phyloP scores from a whole-genome alignment of 2,888 invertebrate species.

The Macaria liturata region DNA sequence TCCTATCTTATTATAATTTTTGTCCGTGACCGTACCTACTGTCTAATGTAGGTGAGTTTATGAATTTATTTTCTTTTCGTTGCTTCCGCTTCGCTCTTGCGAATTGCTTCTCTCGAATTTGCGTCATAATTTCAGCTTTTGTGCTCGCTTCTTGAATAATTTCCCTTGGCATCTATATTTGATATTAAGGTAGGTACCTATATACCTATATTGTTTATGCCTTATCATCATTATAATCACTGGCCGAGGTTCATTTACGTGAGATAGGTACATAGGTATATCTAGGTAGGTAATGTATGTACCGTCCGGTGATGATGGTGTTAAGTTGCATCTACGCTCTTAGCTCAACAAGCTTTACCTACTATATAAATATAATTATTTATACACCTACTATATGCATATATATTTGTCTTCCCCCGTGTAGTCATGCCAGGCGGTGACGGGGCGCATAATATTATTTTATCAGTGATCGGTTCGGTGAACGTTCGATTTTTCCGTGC shows the following conservation, averaged over 20 bases:
- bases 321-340: too few species aligned
- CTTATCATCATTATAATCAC: too few species aligned
- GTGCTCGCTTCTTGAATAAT: not conserved
- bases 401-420: conserved; percentile 21
- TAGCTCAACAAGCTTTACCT: too few species aligned
- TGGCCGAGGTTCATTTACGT: not conserved
- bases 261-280: too few species aligned
- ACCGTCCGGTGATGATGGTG: too few species aligned
- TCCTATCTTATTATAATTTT: conserved; percentile 37
- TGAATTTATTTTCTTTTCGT: conserved; percentile 33
- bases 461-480: conserved; percentile 8
- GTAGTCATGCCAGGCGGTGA: conserved; percentile 21
- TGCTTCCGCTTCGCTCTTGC: conserved; percentile 24
- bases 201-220: too few species aligned
- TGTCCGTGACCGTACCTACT: conserved; percentile 35
- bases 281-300: not conserved
- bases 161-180: too few species aligned
- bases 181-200: too few species aligned
- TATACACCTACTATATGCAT: conserved; percentile 1
- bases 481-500: conserved; percentile 20
- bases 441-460: conserved; percentile 17
- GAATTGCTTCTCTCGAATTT: conserved; percentile 31
- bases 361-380: not conserved
- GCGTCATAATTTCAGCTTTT: conserved; percentile 19
- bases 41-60: conserved; percentile 35